Conservation (phyloP, 2,888 invertebrate species). For the Chymomyza fuscimana region DNA sequence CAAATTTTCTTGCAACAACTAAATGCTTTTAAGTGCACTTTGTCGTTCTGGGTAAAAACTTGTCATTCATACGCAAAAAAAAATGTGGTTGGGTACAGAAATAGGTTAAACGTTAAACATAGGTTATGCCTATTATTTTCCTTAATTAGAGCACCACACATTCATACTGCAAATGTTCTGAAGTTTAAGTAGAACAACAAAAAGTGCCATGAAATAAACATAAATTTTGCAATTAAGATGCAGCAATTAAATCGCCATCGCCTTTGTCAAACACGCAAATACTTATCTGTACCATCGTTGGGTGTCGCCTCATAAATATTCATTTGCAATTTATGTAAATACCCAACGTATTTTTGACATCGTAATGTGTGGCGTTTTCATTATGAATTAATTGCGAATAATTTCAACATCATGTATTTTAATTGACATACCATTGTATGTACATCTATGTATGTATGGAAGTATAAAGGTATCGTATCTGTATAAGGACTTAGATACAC, state of each 20-base stretch:
- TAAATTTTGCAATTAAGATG: background rate
- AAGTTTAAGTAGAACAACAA: background rate
- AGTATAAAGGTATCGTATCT: conserved; percentile 44
- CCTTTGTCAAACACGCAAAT: background rate
- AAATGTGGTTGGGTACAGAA: background rate
- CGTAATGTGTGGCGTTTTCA: conserved; percentile 70
- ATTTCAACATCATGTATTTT: conserved; percentile 74
- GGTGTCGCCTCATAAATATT: conserved; percentile 59
- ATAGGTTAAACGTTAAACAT: background rate
- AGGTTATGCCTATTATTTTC: too few species aligned
- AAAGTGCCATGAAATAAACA: background rate
- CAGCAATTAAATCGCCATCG: background rate
- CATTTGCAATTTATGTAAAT: conserved; percentile 69
- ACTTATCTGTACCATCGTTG: background rate
- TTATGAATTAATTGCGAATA: conserved; percentile 74
- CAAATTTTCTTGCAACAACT: conserved; percentile 67
- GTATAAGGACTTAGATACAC: conserved; percentile 18
- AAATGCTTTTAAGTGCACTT: conserved; percentile 74
- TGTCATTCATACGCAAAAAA: background rate
- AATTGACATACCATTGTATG: conserved; percentile 64
- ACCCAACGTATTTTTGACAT: conserved; percentile 56
- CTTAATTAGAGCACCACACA: too few species aligned
- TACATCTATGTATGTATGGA: conserved; percentile 13
- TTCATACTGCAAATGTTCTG: too few species aligned
- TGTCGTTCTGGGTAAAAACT: conserved; percentile 35